These are phyloP conservation scores for Sthenelais limicola DNA, from an alignment of 2,888 invertebrate species.

Conservation along the genomic window DNA sequence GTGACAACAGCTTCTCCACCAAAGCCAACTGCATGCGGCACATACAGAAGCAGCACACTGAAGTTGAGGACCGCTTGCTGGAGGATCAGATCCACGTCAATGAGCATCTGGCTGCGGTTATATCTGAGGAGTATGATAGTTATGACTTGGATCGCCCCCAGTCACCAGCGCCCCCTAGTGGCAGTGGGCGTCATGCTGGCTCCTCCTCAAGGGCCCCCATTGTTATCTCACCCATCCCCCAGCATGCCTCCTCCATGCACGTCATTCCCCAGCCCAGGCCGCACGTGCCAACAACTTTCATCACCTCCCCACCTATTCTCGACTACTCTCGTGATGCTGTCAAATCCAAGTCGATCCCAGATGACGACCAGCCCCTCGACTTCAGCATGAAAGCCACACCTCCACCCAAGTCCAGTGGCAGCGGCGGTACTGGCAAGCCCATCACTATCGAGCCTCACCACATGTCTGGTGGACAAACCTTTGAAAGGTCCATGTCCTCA, in stretches of 20 bases:
- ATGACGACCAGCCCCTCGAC: constrained; percentile 62
- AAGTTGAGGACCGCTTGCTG: constrained; percentile 49
- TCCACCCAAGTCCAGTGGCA: neutral
- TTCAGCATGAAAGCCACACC: constrained; percentile 59
- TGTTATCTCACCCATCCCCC: constrained; percentile 8
- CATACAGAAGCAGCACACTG: constrained; percentile 70
- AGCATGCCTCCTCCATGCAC: neutral
- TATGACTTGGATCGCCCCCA: neutral
- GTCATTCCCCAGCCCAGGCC: neutral
- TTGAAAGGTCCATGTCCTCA: constrained; percentile 3
- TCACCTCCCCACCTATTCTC: constrained; percentile 14
- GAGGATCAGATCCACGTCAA: constrained; percentile 61
- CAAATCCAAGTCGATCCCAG: neutral
- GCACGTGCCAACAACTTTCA: neutral
- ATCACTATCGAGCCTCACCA: constrained; percentile 41
- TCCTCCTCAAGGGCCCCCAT: neutral
- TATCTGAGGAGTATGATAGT: constrained; percentile 32
- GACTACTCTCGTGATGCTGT: neutral
- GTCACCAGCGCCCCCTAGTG: neutral
- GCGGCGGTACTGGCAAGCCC: neutral
- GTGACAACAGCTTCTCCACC: constrained; percentile 71
- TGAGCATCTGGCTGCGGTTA: constrained; percentile 45
- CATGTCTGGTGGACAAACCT: constrained; percentile 24
- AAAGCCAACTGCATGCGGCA: constrained; percentile 72
- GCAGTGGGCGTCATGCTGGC: neutral